Evolutionary conservation across 1,140 invertebrate genomes (phyloP), one percentile per base, ranked within the genome.

Genomic region (Macrotrachela quadricornifera): DNA sequence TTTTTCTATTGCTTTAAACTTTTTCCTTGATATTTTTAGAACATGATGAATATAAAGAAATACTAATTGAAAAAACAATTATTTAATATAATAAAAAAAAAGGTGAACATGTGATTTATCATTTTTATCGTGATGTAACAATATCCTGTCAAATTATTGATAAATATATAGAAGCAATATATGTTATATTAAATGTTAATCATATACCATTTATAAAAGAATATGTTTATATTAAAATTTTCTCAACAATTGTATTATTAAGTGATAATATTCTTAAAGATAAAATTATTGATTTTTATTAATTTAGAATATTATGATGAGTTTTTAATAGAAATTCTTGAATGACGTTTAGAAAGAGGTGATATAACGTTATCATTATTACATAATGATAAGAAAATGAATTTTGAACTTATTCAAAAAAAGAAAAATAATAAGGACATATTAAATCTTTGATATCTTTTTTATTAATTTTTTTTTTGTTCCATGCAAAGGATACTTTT

Each of bases 281-380:
- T 71, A 88, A 84, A 62, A 80, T 95, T 51, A 80, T 92, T 6
- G 90, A 90, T 14, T 95, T n/a, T 95, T 73, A 83, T 83, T 17
- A 85, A 94, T 59, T 72, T 95, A 46, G 91, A 90, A 30, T 88
- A 88, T 63, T 43, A 46, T 30, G 47, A 54, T 17, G 53, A 54
- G 13, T 54, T 54, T 49, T 39, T 38, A n/a, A 54, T 46, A 6
- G 85, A 88, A 59, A 79, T 84, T 73, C 65, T 96, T 41, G 88
- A 95, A 71, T 90, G 85, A 81, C 74, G 88, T 61, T 78, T 96
- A 56, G 86, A 83, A 17, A 76, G 79, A 39, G 57, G 61, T 39
- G 59, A 46, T 88, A 88, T 62, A 74, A 71, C 16, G 85, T 68
- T 86, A 1, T 10, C 63, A 37, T 62, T 59, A 44, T 66, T 67